Base-by-base conservation (phyloP, 2,888 invertebrate species). In the Caenorhabditis panamensis region DNA sequence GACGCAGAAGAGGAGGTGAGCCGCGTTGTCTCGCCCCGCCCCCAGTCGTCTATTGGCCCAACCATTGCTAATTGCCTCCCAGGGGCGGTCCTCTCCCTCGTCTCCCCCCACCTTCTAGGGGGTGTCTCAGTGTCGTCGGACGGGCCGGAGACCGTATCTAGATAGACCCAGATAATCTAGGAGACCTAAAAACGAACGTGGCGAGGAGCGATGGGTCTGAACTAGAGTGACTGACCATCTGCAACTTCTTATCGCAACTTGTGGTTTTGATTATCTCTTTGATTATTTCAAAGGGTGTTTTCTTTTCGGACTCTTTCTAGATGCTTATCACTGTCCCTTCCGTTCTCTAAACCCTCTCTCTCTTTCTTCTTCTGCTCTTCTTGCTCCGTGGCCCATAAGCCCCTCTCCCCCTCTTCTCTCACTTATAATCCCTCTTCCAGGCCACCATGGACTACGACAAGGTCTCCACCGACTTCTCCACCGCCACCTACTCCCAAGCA, bases 81-180 rank as follows among this genome's bases (percentile, higher is more conserved):
- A 18, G 31, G 53, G 18, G 24, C 58, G 44, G 58, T 47, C 68
- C 68, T 36, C 54, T 22, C 47, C 41, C 28, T 41, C 66, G 26
- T 58, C 58, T 9, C 41, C 6, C 20, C 67, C 31, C 11, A 16
- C 24, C 61, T 41, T 16, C 41, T 16, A 36, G 36, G 36, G 36
- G 36, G 51, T n/a, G 11, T 54, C 41, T 54, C 61, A 69, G 51
- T 69, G 61, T 63, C 63, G 63, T 37, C 51, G n/a, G 18, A 2
- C 13, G 16, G 36, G 53, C 26, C 44, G 24, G 31, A 36, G 61
- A 72, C 63, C 62, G 63, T 72, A 72, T 72, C 72, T 72, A 63
- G 72, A 72, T 71, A 62, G 71, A 54, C 71, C 56, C 56, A 53
- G 72, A 72, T 72, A 72, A 72, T 72, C 72, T 72, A n/a, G 63